phyloP scores from a whole-genome alignment of 2,113 vertebrate species.

The human (Homo sapiens) region GRCh38 chr6:33868001-33868500 shows the following conservation, averaged over 20 bases:
- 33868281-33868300: neutral
- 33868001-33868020: too few species aligned
- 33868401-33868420: neutral
- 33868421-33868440: neutral
- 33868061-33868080: too few species aligned
- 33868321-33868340: neutral
- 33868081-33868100: too few species aligned
- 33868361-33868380: neutral
- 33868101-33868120: too few species aligned
- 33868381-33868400: neutral
- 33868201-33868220: neutral
- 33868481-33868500: neutral
- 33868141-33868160: too few species aligned
- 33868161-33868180: neutral
- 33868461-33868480: rapidly evolving
- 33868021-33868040: too few species aligned
- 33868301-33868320: too few species aligned
- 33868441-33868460: too few species aligned
- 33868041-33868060: too few species aligned
- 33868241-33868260: neutral
- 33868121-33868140: too few species aligned
- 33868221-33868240: neutral
- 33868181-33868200: neutral
- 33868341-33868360: neutral
- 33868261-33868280: neutral